Evolutionary conservation across 2,888 invertebrate species (phyloP).

Genomic region (Pteria penguin): DNA sequence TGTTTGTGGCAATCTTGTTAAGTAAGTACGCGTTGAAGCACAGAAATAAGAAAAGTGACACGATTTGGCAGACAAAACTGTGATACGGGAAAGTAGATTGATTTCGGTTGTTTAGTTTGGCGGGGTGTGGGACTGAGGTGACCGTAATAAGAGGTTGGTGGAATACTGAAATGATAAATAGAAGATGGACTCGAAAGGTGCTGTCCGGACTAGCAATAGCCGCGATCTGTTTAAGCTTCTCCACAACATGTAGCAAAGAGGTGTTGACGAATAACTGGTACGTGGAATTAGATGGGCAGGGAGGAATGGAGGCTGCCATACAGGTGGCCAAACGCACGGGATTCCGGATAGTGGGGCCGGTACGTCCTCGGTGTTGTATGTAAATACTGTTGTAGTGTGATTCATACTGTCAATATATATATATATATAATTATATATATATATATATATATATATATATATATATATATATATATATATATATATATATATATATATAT

Average conservation of each 20-base stretch:
- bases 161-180: constrained; percentile 20
- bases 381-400: neutral
- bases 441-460: neutral
- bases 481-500: neutral
- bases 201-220: constrained; percentile 14
- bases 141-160: neutral
- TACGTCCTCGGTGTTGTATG: constrained; percentile 82
- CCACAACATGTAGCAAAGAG: constrained; percentile 77
- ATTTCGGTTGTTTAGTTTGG: neutral
- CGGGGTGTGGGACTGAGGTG: neutral
- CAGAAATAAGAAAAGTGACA: neutral
- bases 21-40: neutral
- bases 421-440: neutral
- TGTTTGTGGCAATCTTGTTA: constrained; percentile 21
- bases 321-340: constrained; percentile 92
- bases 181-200: constrained; percentile 24
- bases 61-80: neutral
- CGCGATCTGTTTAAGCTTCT: constrained; percentile 15
- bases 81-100: neutral
- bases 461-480: neutral
- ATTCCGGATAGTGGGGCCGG: constrained; percentile 96
- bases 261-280: constrained; percentile 98
- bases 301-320: constrained; percentile 88
- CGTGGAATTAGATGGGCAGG: constrained; percentile 89
- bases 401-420: neutral